Base-by-base conservation (phyloP, 2,113 vertebrate species). In the Plotosus lineatus region DNA sequence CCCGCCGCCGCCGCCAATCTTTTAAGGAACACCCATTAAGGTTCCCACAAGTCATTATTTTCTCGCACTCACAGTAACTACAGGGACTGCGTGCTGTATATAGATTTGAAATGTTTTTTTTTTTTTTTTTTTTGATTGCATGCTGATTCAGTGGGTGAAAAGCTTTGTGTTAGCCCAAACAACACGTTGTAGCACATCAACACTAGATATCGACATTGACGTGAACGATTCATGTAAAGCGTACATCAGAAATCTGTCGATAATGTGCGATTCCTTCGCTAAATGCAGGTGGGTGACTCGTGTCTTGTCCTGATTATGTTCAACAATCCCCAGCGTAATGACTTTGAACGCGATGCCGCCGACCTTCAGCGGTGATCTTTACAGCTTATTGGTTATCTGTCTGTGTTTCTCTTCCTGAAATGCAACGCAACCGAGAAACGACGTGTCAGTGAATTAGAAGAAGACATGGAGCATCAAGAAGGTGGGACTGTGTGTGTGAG, bases 21-120 rank as follows among this genome's bases (percentile, higher is more conserved):
- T 91, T 92, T 91, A 93, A 93, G 90, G 92, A 90, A 92, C 91
- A 91, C 92, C 91, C 91, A 92, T 92, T 90, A 89, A 89, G 90
- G 88, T 90, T 90, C 86, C 88, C 90, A 91, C 90, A 89, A 89
- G 90, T 91, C 90, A 91, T 92, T 92, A 91, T 92, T 92, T 87
- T 82, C 86, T 84, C 78, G 88, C 90, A 91, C 90, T 91, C 89
- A 88, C 89, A 82, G 87, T 82, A 80, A 86, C 85, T 69, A 88
- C 88, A 89, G 86, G 88, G 88, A 88, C 89, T 88, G 87, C 90
- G 17, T 26, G 73, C 38, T 63, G 92, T 91, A 92, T 91, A 92
- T 92, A 92, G 93, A 90, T 90, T 92, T 89, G 92, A 90, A 92
- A 91, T 93, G 89, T 90, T 89, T 92, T 91, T 91, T 90, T 73